A percentile compares a stretch with the other conserved stretches of the same genome.
phyloP scores from a whole-genome alignment of 2,888 invertebrate genomes.

The Lacanobia oleracea region DNA sequence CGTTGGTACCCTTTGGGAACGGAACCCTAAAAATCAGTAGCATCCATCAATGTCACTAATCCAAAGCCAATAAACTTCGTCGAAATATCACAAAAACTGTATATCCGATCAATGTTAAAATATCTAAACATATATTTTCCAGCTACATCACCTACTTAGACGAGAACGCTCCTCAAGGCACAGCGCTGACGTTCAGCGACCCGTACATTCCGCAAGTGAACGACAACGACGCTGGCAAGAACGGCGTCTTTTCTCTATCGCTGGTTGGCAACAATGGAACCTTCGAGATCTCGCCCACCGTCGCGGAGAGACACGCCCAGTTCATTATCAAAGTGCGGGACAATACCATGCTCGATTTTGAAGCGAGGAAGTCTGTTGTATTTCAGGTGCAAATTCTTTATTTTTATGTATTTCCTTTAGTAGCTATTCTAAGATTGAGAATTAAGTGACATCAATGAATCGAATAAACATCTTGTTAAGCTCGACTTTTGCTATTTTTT shows the following conservation, averaged over 20 bases:
- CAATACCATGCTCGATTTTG: constrained; percentile 95
- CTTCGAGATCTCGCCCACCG: constrained; percentile 96
- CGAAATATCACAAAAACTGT: no score
- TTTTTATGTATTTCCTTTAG: not conserved
- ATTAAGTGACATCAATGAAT: not conserved
- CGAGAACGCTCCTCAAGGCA: constrained; percentile 96
- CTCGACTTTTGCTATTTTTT: not conserved
- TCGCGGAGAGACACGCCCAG: constrained; percentile 94
- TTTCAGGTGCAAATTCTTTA: constrained; percentile 91
- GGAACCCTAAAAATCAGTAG: no score
- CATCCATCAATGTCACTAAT: no score
- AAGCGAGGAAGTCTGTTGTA: constrained; percentile 93
- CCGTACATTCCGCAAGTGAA: constrained; percentile 93
- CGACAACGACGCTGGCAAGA: constrained; percentile 95
- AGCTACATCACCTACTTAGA: constrained; percentile 94
- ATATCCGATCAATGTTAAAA: no score
- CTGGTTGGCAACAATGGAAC: constrained; percentile 96
- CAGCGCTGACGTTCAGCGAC: constrained; percentile 93
- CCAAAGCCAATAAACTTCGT: no score
- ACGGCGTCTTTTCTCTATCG: constrained; percentile 95
- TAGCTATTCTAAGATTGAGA: not conserved
- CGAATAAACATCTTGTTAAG: not conserved
- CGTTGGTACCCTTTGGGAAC: no score
- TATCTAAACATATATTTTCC: constrained; percentile 63
- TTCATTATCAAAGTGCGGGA: constrained; percentile 96